Conservation (phyloP, 2,113 vertebrate species). For the Eurypyga helias region DNA sequence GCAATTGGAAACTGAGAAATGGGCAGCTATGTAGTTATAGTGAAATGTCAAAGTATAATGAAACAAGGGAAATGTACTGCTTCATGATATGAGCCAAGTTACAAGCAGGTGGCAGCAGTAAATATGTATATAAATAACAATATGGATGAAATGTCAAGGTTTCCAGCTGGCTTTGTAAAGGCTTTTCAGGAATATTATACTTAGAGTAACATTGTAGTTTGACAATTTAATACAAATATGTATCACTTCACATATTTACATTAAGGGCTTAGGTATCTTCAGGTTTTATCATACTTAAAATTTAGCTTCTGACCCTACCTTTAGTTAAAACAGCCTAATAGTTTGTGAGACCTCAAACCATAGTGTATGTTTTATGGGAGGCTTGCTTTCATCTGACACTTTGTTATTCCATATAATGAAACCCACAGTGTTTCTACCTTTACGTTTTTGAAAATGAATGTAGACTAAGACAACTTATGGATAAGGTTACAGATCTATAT, state of each 20-base stretch:
- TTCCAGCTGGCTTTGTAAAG: constrained; percentile 73
- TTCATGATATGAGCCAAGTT: constrained; percentile 63
- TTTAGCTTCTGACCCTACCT: not conserved
- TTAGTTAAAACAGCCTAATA: not conserved
- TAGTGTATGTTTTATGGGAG: not conserved
- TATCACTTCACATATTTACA: not conserved
- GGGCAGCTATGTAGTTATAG: constrained; percentile 65
- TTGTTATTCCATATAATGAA: not conserved
- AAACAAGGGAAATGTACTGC: constrained; percentile 59
- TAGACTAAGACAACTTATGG: not conserved
- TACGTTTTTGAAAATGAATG: not conserved
- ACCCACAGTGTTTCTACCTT: not conserved
- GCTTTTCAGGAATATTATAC: constrained; percentile 63
- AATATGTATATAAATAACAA: constrained; percentile 79
- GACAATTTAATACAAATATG: constrained; percentile 35
- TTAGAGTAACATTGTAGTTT: constrained; percentile 44
- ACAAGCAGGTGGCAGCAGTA: constrained; percentile 78
- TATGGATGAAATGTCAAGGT: constrained; percentile 74
- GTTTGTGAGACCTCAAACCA: not conserved
- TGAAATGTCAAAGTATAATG: constrained; percentile 78
- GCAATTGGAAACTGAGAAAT: constrained; percentile 74
- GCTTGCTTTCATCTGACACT: not conserved
- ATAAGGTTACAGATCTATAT: not conserved
- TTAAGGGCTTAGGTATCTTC: not conserved
- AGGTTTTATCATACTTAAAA: not conserved